Evolutionary conservation across 2,888 invertebrate genomes (phyloP).

Genomic region (Synergus itoensis): DNA sequence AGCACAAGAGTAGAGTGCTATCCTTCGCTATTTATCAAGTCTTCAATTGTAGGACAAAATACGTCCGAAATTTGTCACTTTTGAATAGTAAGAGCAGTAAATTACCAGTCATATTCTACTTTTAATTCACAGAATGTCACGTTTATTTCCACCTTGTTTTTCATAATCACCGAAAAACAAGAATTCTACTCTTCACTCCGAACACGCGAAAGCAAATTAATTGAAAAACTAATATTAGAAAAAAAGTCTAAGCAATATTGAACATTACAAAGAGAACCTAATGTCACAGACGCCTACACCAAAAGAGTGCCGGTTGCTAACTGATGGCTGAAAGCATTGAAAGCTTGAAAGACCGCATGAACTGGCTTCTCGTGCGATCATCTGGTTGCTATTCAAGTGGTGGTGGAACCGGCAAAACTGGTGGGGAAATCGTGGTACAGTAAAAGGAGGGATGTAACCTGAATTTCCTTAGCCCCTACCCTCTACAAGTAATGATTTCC

Average conservation of each 20-base stretch:
- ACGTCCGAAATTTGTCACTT: conserved; percentile 73
- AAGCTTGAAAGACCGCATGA: conserved; percentile 42
- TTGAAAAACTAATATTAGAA: not conserved
- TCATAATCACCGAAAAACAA: not conserved
- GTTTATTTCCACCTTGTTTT: conserved; percentile 1
- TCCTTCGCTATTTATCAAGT: conserved; percentile 13
- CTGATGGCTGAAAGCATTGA: conserved; percentile 66
- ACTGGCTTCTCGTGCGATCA: conserved; percentile 67
- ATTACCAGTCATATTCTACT: conserved; percentile 68
- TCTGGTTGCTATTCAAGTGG: conserved; percentile 64
- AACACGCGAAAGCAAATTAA: conserved; percentile 7
- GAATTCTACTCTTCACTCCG: not conserved
- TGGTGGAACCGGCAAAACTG: conserved; percentile 28
- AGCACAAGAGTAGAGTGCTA: not conserved
- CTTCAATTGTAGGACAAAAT: conserved; percentile 10
- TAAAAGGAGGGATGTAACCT: conserved; percentile 13
- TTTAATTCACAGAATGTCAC: conserved; percentile 67
- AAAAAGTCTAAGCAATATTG: conserved; percentile 64
- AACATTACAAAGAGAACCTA: conserved; percentile 59
- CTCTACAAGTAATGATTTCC: not conserved
- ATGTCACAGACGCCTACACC: conserved; percentile 40
- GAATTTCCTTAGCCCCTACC: conserved; percentile 10
- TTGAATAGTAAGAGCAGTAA: conserved; percentile 58
- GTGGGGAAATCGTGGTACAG: conserved; percentile 24
- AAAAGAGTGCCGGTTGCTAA: conserved; percentile 76